Base-by-base conservation (phyloP, 1,140 invertebrate genomes). In the Dendrolimus punctatus region DNA sequence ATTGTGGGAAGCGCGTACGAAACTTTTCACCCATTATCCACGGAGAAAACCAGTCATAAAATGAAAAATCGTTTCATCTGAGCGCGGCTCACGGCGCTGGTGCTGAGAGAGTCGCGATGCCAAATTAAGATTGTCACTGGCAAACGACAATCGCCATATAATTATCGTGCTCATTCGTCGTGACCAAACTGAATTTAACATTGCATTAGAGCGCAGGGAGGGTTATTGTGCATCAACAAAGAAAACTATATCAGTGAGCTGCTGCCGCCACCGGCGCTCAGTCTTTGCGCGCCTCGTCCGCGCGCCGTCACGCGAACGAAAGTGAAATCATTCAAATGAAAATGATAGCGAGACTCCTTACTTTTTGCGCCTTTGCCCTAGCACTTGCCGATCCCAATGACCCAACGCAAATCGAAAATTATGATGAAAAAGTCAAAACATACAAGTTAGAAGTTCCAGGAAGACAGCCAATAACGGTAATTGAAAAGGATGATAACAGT, bases 391-490 rank as follows among this genome's bases (percentile, higher is more conserved):
- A 60, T 60, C 62, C 68, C 7, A 66, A 71, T 51, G 73, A 76
- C 48, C 67, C 62, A 9, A 56, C 64, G 36, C 66, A 73, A 60
- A 67, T 73, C 10, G 68, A 74, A 49, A 78, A 72, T 51, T 73
- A 83, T 48, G 66, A 66, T 36, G 65, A 74, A 8, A 80, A 71
- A 60, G 52, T 74, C 23, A 77, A 72, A 58, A 72, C 69, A 0
- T 89, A 88, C 54, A 75, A 89, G 63, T 56, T 89, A 7, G 80
- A 88, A 51, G 83, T 89, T 37, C 87, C 87, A 1, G 88, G 87
- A 57, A 87, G 87, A n/a, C 71, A 87, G 45, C 87, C 88, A 4
- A 88, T 90, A 8, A 87, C 87, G 0, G 88, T 89, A 9, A 80
- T 89, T 39, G 89, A 90, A 76, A 80, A 77, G 5, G 38, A 49